Percentiles rank a stretch among this genome's conserved stretches.
Evolutionary conservation across 2,797 vertebrate species (phyloP).

Genomic region (Podarcis siculus): DNA sequence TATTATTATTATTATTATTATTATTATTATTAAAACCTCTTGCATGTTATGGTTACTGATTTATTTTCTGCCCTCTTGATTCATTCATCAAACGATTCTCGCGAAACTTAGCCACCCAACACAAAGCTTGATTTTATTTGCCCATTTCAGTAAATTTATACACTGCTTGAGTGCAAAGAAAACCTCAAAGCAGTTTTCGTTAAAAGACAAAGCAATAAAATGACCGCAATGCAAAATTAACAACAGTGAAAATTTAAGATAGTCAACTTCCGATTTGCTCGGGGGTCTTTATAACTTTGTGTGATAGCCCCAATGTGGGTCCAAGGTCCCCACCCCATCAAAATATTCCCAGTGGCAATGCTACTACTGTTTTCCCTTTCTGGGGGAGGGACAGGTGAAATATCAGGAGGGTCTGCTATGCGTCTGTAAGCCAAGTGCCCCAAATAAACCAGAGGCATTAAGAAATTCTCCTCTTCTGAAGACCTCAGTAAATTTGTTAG

Average conservation of each 20-base stretch:
- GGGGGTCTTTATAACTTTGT: neutral
- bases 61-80: neutral
- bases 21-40: neutral
- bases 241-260: too few relatives aligned
- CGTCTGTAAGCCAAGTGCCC: too few relatives aligned
- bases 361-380: too few relatives aligned
- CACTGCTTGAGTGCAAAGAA: too few relatives aligned
- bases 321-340: neutral
- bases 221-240: too few relatives aligned
- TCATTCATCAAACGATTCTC: too few relatives aligned
- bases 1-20: too few relatives aligned
- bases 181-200: too few relatives aligned
- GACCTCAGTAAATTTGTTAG: too few relatives aligned
- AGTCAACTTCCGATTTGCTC: neutral
- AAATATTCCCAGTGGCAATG: neutral
- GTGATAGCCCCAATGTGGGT: neutral
- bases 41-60: neutral
- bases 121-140: too few relatives aligned
- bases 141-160: too few relatives aligned
- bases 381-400: neutral
- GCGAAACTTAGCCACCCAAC: neutral
- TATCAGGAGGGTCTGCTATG: neutral
- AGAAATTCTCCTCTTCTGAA: neutral
- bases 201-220: too few relatives aligned
- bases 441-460: neutral